Conservation (phyloP, 2,888 invertebrate species). For the Phortica magna region DNA sequence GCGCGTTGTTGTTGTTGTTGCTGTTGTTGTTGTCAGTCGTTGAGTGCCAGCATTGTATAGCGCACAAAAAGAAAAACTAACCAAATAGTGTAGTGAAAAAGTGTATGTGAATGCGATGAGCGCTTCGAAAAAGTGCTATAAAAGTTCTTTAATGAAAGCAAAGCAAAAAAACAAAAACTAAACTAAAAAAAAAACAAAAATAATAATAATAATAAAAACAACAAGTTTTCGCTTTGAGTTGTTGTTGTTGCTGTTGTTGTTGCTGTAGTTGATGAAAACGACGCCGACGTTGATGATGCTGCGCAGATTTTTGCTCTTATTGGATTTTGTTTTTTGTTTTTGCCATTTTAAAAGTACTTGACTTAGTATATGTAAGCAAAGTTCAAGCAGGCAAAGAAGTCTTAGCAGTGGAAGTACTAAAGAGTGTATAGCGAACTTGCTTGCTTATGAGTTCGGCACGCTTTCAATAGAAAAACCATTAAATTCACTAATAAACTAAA, state of each 20-base stretch:
- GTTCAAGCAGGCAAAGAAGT: not conserved
- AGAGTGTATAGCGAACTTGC: not conserved
- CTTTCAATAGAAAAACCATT: constrained; percentile 61
- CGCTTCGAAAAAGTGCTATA: constrained; percentile 43
- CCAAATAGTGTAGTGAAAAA: not conserved
- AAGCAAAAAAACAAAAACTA: constrained; percentile 33
- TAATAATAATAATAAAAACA: constrained; percentile 20
- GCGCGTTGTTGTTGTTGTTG: constrained; percentile 10
- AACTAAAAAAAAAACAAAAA: constrained; percentile 28
- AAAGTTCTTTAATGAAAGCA: constrained; percentile 59
- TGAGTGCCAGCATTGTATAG: constrained; percentile 9
- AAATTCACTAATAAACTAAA: constrained; percentile 70
- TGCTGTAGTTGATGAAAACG: not conserved
- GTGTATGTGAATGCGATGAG: no score
- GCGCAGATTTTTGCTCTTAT: not conserved
- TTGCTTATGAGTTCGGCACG: not conserved
- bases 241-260: not conserved
- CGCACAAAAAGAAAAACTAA: not conserved
- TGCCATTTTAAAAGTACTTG: no score
- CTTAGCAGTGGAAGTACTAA: not conserved
- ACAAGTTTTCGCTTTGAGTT: not conserved
- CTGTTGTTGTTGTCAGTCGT: constrained; percentile 7
- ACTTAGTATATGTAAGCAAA: not conserved
- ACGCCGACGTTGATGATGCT: constrained; percentile 21
- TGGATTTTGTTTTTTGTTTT: not conserved